Conservation (phyloP, 1,140 invertebrate genomes). For the Capitella teleta region DNA sequence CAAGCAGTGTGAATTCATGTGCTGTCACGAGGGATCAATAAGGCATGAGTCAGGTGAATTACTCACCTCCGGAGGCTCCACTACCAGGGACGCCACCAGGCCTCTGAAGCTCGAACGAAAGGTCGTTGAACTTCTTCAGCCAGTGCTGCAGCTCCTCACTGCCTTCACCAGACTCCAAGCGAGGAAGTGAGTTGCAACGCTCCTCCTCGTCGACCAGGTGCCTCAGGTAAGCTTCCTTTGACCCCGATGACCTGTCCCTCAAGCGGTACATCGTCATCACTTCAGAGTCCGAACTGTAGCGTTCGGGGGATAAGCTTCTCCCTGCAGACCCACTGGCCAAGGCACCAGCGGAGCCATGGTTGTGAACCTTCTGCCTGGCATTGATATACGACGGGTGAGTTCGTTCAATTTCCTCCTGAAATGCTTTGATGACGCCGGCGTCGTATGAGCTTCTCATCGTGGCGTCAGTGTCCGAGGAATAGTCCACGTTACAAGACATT, state of each 20-base stretch:
- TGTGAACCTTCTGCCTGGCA: neutral
- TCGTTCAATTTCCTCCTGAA: conserved; percentile 9
- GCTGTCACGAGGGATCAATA: no score
- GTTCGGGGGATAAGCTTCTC: conserved; percentile 42
- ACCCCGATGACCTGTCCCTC: conserved; percentile 45
- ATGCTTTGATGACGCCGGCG: neutral
- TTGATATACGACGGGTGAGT: neutral
- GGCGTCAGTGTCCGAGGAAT: conserved; percentile 11
- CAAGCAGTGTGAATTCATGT: no score
- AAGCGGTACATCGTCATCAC: conserved; percentile 25
- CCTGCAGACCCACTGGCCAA: conserved; percentile 46
- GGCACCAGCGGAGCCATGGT: neutral
- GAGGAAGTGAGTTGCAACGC: conserved; percentile 30
- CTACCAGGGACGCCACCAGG: no score
- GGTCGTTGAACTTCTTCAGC: conserved; percentile 56
- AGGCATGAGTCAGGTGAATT: no score
- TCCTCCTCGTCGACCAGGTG: conserved; percentile 19
- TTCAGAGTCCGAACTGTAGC: conserved; percentile 72
- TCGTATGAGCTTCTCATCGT: neutral
- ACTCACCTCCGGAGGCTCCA: no score
- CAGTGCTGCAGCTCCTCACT: conserved; percentile 44
- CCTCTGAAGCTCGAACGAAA: conserved; percentile 39
- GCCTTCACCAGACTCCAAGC: conserved; percentile 19
- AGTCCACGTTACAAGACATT: conserved; percentile 3
- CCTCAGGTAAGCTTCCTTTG: conserved; percentile 17